Percentiles rank a stretch among this genome's conserved stretches.
These are phyloP conservation scores for Ranitomeya variabilis DNA, from an alignment of 2,113 vertebrate genomes.

Conservation along the genomic window DNA sequence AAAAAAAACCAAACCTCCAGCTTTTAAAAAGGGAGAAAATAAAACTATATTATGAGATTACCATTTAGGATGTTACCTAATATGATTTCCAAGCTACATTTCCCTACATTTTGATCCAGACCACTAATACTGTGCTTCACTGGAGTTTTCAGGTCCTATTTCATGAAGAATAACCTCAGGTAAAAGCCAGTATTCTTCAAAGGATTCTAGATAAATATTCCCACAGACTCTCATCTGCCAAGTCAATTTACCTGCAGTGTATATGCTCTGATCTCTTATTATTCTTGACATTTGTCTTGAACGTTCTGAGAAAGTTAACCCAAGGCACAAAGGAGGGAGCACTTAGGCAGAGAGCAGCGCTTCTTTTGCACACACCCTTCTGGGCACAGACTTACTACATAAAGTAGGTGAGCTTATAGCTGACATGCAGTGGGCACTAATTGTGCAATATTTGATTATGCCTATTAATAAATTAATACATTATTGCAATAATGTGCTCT, in stretches of 20 bases:
- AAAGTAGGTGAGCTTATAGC: neutral
- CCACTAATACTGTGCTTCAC: neutral
- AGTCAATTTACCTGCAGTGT: slow-evolving; percentile 15
- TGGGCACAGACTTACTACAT: neutral
- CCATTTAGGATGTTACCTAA: neutral
- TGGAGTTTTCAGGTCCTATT: neutral
- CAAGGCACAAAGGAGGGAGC: slow-evolving; percentile 43
- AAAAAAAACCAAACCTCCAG: neutral
- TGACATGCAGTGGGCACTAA: neutral
- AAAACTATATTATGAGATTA: neutral
- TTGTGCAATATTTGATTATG: neutral
- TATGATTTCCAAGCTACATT: neutral
- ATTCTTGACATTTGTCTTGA: slow-evolving; percentile 29
- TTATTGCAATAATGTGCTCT: neutral
- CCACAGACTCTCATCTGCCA: neutral
- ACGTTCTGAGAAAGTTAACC: slow-evolving; percentile 32
- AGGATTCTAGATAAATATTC: slow-evolving; percentile 6
- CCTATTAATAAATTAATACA: neutral
- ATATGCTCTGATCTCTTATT: slow-evolving; percentile 33
- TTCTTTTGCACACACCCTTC: neutral
- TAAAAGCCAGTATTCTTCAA: slow-evolving; percentile 42
- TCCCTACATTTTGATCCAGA: neutral
- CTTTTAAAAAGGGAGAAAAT: neutral
- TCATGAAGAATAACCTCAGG: slow-evolving; percentile 7
- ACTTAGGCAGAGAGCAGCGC: neutral